phyloP scores from a whole-genome alignment of 2,888 invertebrate genomes.

The Ophion costatus region DNA sequence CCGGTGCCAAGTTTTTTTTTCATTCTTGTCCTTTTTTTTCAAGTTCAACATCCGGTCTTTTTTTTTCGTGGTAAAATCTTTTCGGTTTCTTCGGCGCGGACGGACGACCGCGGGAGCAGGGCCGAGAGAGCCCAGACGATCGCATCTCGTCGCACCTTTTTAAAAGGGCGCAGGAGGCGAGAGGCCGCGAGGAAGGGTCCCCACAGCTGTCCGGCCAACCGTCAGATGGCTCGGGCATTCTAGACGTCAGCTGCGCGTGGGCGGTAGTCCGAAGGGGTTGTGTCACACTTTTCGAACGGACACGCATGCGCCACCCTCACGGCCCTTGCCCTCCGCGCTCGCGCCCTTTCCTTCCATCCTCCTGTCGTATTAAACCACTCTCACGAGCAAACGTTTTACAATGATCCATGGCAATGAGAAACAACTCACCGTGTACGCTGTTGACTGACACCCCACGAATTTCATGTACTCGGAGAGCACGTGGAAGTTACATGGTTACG shows the following conservation, averaged over 20 bases:
- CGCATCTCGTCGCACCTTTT: constrained; percentile 14
- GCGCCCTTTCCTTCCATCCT: neutral
- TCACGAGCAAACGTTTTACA: neutral
- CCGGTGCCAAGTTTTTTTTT: constrained; percentile 25
- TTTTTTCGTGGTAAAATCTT: constrained; percentile 64
- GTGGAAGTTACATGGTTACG: no score
- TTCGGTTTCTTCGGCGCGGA: constrained; percentile 70
- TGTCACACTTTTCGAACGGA: constrained; percentile 1
- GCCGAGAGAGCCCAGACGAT: neutral
- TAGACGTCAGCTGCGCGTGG: constrained; percentile 79
- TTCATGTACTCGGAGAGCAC: no score
- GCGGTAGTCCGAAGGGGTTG: constrained; percentile 77
- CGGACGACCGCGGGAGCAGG: neutral
- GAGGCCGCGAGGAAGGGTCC: constrained; percentile 48
- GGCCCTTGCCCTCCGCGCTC: neutral
- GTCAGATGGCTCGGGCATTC: constrained; percentile 77
- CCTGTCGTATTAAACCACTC: neutral
- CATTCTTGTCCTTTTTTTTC: constrained; percentile 20
- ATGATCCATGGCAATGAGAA: neutral
- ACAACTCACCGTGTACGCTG: neutral
- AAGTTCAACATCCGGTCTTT: constrained; percentile 30
- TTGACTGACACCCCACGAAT: no score
- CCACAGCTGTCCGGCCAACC: constrained; percentile 76
- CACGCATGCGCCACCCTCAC: neutral
- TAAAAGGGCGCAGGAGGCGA: constrained; percentile 41